A percentile compares a stretch with the other conserved stretches of the same genome.
Evolutionary conservation across 2,113 vertebrate genomes (phyloP).

Genomic region (Stomatorhinus ivindoensis): DNA sequence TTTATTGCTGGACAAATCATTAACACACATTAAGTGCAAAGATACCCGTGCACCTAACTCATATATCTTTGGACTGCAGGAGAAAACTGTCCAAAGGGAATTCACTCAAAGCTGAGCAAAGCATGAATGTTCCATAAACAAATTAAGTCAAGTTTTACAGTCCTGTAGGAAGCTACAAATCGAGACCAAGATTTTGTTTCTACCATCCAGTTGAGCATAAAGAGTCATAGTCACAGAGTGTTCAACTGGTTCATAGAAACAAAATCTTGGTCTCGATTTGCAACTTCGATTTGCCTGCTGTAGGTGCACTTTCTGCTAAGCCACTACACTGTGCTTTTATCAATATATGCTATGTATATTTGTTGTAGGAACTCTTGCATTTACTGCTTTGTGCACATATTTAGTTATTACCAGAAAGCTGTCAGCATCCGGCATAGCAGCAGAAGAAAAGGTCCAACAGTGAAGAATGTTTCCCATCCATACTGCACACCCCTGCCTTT

Average conservation of each 20-base stretch:
- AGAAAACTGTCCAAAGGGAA: background rate
- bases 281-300: too few species aligned
- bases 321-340: background rate
- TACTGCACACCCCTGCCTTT: background rate
- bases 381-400: background rate
- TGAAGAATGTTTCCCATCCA: background rate
- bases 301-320: background rate
- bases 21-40: background rate
- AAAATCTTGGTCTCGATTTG: too few species aligned
- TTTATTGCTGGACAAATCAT: background rate
- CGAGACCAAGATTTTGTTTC: too few species aligned
- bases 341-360: background rate
- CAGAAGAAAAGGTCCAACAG: background rate
- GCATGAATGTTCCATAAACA: background rate
- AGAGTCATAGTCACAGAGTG: too few species aligned
- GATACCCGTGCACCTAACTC: background rate
- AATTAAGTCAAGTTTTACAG: background rate
- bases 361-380: background rate
- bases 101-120: background rate
- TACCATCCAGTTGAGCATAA: too few species aligned
- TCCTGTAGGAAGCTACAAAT: background rate
- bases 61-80: background rate
- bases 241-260: too few species aligned
- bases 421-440: background rate
- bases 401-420: background rate